Conservation (phyloP, 2,113 vertebrate genomes). For the Orycteropus afer region DNA sequence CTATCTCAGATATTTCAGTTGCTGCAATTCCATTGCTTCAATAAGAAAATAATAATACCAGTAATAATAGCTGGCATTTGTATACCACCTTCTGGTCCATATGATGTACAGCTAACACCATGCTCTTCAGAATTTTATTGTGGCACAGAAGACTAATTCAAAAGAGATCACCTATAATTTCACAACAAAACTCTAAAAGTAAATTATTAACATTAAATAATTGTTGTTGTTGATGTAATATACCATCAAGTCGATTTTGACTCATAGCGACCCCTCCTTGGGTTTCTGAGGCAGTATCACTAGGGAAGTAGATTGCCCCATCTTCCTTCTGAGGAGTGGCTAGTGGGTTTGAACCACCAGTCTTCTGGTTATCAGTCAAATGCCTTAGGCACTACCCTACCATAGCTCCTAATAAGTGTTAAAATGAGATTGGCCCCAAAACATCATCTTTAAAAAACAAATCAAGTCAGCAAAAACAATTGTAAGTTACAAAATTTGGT, state of each 20-base stretch:
- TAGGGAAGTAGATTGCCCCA: no score
- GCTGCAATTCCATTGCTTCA: conserved; percentile 11
- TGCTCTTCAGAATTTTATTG: neutral
- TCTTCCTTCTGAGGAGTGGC: no score
- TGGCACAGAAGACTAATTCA: neutral
- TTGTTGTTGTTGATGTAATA: no score
- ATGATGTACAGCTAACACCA: neutral
- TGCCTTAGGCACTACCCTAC: no score
- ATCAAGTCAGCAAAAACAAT: neutral
- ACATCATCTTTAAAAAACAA: neutral
- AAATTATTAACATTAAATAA: conserved; percentile 36
- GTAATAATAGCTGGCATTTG: neutral
- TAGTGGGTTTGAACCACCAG: no score
- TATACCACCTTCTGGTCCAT: neutral
- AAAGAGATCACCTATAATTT: neutral
- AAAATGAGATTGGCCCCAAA: neutral
- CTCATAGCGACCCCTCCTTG: no score
- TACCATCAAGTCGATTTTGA: no score
- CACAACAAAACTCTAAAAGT: neutral
- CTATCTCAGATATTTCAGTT: neutral
- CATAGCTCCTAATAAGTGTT: no score
- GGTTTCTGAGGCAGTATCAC: no score
- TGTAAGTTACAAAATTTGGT: conserved; percentile 19
- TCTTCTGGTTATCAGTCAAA: no score
- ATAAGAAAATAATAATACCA: neutral